Evolutionary conservation across 2,113 vertebrate genomes (phyloP), one percentile per base, ranked within the genome.

Genomic region (Sprattus sprattus): DNA sequence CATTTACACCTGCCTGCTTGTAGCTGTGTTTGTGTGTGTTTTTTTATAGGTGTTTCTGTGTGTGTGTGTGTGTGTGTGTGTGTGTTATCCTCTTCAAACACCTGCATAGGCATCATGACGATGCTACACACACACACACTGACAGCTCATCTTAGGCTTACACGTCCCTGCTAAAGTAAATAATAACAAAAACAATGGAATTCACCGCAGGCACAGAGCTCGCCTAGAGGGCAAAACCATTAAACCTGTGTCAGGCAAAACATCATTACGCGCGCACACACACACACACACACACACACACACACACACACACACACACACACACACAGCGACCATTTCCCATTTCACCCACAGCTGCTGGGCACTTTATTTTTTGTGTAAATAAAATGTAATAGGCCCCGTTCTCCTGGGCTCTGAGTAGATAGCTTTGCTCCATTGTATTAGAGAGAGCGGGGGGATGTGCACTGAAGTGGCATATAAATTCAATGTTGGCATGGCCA

Each of bases 151-250:
- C 75, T 84, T 18, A 32, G 81, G 45, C 6, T 18, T 60, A 44
- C 64, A 54, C 49, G 2, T 22, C 78, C 50, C n/a, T 60, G 81
- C 45, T 32, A 85, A 80, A 80, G 81, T 44, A 75, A 85, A 85
- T 57, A 81, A 54, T 39, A 54, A 71, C 25, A 71, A n/a, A 54
- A 85, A 54, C 84, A 60, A 47, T n/a, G 16, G 32, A 10, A 32
- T n/a, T 78, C 64, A 47, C 39, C 32, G 82, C 16, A 81, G 81
- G 28, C 81, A 67, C 83, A 82, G 78, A 50, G 86, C 52, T 71
- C 3, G 83, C 49, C 83, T 45, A 49, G 45, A 67, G 47, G 60
- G 64, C 64, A 28, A 71, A 28, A 25, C 64, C 28, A 25, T 84
- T 67, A 71, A 60, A 60, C 60, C 49, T 32, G 54, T 7, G n/a